phyloP scores from a whole-genome alignment of 2,888 invertebrate species.

The Lagria hirta region DNA sequence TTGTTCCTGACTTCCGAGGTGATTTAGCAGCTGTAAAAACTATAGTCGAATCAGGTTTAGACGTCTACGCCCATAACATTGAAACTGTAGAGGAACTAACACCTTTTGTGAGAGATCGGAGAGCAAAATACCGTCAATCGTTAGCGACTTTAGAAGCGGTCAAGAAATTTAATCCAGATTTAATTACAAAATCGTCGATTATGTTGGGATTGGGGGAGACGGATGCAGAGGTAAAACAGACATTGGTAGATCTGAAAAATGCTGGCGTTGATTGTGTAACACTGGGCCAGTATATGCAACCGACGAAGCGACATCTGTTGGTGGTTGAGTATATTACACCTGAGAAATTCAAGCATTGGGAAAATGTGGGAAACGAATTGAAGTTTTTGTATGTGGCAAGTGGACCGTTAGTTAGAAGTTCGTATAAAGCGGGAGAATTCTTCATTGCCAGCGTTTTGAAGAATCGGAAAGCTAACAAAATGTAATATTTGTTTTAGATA shows the following conservation, averaged over 20 bases:
- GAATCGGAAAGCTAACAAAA: constrained; percentile 56
- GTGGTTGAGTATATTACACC: constrained; percentile 94
- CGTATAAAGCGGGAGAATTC: constrained; percentile 97
- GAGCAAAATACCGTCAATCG: constrained; percentile 92
- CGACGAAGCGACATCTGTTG: constrained; percentile 92
- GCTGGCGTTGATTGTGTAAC: constrained; percentile 94
- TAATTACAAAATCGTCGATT: constrained; percentile 96
- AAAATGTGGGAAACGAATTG: constrained; percentile 73
- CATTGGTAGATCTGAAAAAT: constrained; percentile 80
- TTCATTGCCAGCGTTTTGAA: constrained; percentile 81
- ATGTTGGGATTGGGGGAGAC: constrained; percentile 96
- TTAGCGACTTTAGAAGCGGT: constrained; percentile 78
- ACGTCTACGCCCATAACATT: constrained; percentile 98
- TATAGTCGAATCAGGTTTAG: constrained; percentile 81
- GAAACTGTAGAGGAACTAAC: constrained; percentile 94
- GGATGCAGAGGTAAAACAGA: constrained; percentile 82
- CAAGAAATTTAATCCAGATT: constrained; percentile 74
- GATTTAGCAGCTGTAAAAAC: constrained; percentile 70
- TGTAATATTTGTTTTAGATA: no score
- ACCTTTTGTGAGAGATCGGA: constrained; percentile 87
- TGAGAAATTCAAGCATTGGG: constrained; percentile 87
- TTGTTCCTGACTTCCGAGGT: constrained; percentile 96
- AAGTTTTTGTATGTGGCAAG: constrained; percentile 97
- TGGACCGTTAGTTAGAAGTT: constrained; percentile 94
- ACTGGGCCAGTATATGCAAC: constrained; percentile 99